Base-by-base conservation (phyloP, 2,888 invertebrate genomes). In the Caenorhabditis sulstoni region DNA sequence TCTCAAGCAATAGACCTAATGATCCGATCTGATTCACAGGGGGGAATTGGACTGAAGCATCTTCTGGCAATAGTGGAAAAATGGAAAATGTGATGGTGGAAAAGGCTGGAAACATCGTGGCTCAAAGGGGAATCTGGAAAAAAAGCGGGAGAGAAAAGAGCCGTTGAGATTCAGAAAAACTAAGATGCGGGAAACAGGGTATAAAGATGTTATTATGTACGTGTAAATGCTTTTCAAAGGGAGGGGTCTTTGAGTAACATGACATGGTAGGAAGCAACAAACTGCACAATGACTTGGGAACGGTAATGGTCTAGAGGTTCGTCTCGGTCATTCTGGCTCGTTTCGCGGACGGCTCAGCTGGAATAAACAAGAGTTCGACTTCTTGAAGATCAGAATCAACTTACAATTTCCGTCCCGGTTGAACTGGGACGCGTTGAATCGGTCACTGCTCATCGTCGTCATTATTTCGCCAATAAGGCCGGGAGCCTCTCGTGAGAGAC, bases 381-480 rank as follows among this genome's bases (percentile, higher is more conserved):
- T 29, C 7, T 29, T 7, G 7, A 7, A 29, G 3, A 5, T 29
- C 29, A 29, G 29, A 29, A 29, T 29, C 7, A 3, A 53, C 70
- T 52, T 18, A 73, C 64, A 50, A n/a, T 7, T 57, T 7, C 62
- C 55, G 18, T 73, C 66, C 9, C 41, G 23, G 20, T 8, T n/a
- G 64, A 53, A 61, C 23, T 39, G 35, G 35, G 65, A 29, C 3
- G 55, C 41, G 35, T 62, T 37, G 68, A 49, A 47, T 3, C 64
- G 49, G 7, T 73, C 73, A 14, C 50, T 83, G n/a, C 79, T 71
- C 14, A 73, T 20, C 1, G 50, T 16, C 11, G 29, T 16, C 73
- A 88, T 83, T 1, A 89, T 83, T 57, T 89, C 88, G 0, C 86
- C 87, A 8, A 89, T 84, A 4, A 89, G 78, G 1, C 75, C 55